phyloP scores from a whole-genome alignment of 2,888 invertebrate species.

The Spatulosminthurus flaviceps region DNA sequence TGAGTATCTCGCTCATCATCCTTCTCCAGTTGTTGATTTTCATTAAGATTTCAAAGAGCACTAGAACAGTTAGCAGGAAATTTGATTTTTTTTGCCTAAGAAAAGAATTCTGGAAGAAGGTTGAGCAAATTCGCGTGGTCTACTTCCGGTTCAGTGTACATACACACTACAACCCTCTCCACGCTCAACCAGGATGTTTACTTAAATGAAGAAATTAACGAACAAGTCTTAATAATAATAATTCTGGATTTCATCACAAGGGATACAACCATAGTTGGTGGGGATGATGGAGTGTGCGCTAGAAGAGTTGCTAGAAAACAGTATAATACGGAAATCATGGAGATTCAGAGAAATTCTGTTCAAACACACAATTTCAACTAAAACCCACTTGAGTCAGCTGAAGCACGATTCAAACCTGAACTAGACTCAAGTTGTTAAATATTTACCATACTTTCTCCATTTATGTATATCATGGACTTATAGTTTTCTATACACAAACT shows the following conservation, averaged over 20 bases:
- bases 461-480: neutral
- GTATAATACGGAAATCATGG: neutral
- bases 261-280: too few relatives aligned
- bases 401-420: slow-evolving; percentile 33
- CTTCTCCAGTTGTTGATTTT: slow-evolving; percentile 5
- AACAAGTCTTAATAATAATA: slow-evolving; percentile 23
- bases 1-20: neutral
- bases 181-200: neutral
- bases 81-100: neutral
- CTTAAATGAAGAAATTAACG: neutral
- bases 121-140: neutral
- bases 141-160: neutral
- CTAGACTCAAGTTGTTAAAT: slow-evolving; percentile 40
- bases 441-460: slow-evolving; percentile 24
- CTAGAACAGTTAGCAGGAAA: neutral
- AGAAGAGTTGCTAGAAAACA: too few relatives aligned
- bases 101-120: neutral
- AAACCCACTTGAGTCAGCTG: slow-evolving; percentile 29
- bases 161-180: neutral
- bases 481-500: neutral
- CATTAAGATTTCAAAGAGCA: neutral
- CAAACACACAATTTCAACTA: slow-evolving; percentile 31
- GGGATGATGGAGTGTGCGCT: too few relatives aligned
- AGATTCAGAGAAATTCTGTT: slow-evolving; percentile 18
- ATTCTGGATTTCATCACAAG: slow-evolving; percentile 4